Conservation (phyloP, 2,888 invertebrate genomes). For the Drosophila siamana region DNA sequence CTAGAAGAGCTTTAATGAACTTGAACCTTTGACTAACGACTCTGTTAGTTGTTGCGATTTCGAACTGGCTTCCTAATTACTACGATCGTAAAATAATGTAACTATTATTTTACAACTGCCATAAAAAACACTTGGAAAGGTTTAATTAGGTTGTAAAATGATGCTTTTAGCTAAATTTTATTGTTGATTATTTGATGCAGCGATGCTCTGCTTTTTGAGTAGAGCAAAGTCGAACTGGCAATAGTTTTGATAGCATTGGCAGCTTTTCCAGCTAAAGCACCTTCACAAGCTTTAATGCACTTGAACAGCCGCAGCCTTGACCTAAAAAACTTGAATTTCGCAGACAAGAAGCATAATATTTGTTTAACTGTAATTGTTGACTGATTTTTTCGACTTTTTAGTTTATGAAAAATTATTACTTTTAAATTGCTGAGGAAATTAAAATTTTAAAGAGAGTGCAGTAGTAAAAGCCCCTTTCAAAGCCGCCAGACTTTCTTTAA, state of each 20-base stretch:
- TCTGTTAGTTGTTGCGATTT: background rate
- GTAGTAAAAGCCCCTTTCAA: background rate
- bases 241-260: background rate
- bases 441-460: background rate
- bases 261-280: background rate
- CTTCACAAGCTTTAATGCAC: background rate
- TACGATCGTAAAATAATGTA: background rate
- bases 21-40: background rate
- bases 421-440: background rate
- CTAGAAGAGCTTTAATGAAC: constrained; percentile 7
- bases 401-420: background rate
- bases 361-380: background rate
- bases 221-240: no score
- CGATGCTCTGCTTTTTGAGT: no score
- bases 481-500: background rate
- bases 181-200: background rate
- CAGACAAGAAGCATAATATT: background rate
- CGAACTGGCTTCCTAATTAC: background rate
- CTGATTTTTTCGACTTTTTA: background rate
- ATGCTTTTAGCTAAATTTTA: background rate
- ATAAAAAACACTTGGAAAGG: background rate
- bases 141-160: background rate
- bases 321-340: background rate
- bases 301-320: background rate
- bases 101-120: background rate